Percentiles rank a stretch among this genome's conserved stretches.
Evolutionary conservation across 2,113 vertebrate species (phyloP).

Genomic region (Choloepus hoffmanni): DNA sequence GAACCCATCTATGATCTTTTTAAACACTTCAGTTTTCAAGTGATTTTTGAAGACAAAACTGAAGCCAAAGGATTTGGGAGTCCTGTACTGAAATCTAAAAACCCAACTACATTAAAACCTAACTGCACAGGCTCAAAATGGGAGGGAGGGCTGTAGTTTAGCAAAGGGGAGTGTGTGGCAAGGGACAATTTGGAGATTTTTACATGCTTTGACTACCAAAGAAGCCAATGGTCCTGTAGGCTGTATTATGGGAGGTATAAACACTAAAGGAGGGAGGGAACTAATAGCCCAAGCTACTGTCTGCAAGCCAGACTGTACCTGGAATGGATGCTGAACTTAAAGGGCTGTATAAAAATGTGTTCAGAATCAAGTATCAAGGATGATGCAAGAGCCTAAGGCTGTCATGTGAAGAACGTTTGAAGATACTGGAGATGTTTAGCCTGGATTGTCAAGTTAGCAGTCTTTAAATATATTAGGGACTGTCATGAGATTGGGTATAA

Average conservation of each 20-base stretch:
- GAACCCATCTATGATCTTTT: not conserved
- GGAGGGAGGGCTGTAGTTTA: not conserved
- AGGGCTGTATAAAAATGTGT: not conserved
- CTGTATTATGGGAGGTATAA: not conserved
- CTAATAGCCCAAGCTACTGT: not conserved
- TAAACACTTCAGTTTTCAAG: not conserved
- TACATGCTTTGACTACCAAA: not conserved
- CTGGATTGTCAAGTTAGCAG: not conserved
- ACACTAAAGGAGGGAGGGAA: slow-evolving; percentile 1
- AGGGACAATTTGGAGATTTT: not conserved
- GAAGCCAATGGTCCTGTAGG: not conserved
- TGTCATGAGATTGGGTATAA: not conserved
- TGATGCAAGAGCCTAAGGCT: not conserved
- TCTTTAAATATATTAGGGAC: not conserved
- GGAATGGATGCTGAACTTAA: not conserved
- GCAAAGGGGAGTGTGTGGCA: not conserved
- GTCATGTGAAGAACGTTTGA: not conserved
- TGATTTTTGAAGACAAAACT: not conserved
- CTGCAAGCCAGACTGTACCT: not conserved
- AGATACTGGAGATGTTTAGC: not conserved
- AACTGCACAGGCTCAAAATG: not conserved
- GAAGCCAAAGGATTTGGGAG: not conserved
- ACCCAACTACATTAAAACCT: not conserved
- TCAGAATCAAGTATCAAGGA: not conserved
- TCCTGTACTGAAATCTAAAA: slow-evolving; percentile 1